Evolutionary conservation across 2,888 invertebrate genomes (phyloP), one percentile per base, ranked within the genome.

Genomic region (Vanessa cardui): DNA sequence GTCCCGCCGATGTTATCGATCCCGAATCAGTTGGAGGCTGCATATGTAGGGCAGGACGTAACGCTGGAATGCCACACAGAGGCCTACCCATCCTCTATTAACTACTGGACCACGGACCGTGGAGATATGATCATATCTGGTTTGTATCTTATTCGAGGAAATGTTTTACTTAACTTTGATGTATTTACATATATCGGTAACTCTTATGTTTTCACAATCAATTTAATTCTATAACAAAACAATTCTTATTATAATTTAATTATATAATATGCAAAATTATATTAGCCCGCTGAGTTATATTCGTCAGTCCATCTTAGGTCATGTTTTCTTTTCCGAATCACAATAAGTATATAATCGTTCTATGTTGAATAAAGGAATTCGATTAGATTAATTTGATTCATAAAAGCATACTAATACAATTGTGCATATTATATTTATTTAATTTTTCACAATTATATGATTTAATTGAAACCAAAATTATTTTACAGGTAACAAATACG

Each of bases 1-100:
- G 98, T 98, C 94, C 98, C 98, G 46, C 98, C 98, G 70, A 98
- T 98, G 98, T 93, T 98, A 83, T 97, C 97, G 76, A 98, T 98
- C 84, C 97, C 98, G 62, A 98, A 98, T 91, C 98, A 98, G 90
- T 94, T 98, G 85, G 98, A 98, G 87, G 98, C 96, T 54, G 98
- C 97, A 68, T 97, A 97, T 87, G 89, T 97, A 73, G 97, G 97
- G 7, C 97, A 98, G 88, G 97, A 98, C 84, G 97, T 98, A 69
- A 95, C 96, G 54, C 90, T 98, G 73, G 97, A 97, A 88, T 98
- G 98, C 84, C 96, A 97, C 87, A 97, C 97, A 0, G 98, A 98
- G 87, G 98, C 98, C 54, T 97, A 96, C 86, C 98, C 98, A 46
- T 96, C 96, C 73, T 98, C 98, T 64, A 98, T 98, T 86, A 98